Evolutionary conservation across 2,797 vertebrate genomes (phyloP), one percentile per base, ranked within the genome.

Genomic region (Australoheros facetus): DNA sequence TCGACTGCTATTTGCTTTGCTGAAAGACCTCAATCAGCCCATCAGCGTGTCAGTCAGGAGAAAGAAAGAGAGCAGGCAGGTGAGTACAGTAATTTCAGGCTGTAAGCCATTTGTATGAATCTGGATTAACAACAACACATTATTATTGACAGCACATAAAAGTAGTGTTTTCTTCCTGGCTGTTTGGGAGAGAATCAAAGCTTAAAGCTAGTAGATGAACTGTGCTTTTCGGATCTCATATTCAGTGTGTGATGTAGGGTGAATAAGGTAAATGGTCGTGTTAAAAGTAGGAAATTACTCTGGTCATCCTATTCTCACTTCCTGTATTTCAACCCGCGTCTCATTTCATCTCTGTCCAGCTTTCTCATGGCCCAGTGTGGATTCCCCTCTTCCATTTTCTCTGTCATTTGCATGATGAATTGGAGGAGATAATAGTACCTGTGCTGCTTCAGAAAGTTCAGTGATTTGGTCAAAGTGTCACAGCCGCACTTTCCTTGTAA

Each of bases 1-100:
- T 80, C 37, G 37, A 62, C 59, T 19, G 64, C 73, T 51, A 56
- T 85, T 85, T 82, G 77, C 80, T 85, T 79, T 79, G 56, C 56
- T 79, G 51, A 87, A 84, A 78, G 77, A 73, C 73, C 81, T 85
- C 85, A 84, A 71, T 89, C 86, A 84, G 57, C 28, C 80, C 34
- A 55, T 85, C 79, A 73, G 48, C 72, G 56, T 4, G n/a, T 71
- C 75, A 80, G 77, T 80, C 82, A 69, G 56, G 55, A 71, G 54
- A 59, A 55, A 57, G 77, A 71, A 48, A 56, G 56, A 48, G 37
- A 71, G 73, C 56, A 30, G 73, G 16, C 56, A 53, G 55, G 53
- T 26, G 3, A 26, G 26, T 82, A 74, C n/a, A 81, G 84, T 72
- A 9, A 74, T 72, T 87, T 85, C 3, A 59, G 59, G 57, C 51